A percentile compares a stretch with the other conserved stretches of the same genome.
These are phyloP conservation scores for Biston stratarius DNA, from an alignment of 2,888 invertebrate genomes.

Conservation along the genomic window DNA sequence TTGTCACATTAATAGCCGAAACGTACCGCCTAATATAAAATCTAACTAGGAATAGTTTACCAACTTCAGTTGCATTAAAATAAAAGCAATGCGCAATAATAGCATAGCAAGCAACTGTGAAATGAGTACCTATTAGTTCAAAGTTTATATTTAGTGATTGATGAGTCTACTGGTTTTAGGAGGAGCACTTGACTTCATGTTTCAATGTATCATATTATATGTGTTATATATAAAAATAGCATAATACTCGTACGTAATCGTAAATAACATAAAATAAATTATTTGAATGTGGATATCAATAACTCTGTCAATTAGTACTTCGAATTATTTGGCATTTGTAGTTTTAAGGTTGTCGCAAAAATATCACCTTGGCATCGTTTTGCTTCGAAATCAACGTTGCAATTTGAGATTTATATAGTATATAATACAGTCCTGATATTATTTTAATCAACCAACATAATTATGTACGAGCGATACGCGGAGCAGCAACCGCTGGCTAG, in stretches of 20 bases:
- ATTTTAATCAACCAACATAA: too few relatives aligned
- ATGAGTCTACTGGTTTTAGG: slow-evolving; percentile 5
- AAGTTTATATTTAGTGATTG: not conserved
- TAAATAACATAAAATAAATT: slow-evolving; percentile 40
- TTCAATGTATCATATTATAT: slow-evolving; percentile 8
- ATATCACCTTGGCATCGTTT: slow-evolving; percentile 1
- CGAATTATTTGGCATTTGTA: slow-evolving; percentile 52
- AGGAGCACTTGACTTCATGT: slow-evolving; percentile 14
- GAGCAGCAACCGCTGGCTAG: too few relatives aligned
- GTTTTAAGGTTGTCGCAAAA: slow-evolving; percentile 12
- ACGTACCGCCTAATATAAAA: slow-evolving; percentile 6
- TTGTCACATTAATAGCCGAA: not conserved
- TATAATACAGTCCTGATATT: not conserved
- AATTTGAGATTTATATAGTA: not conserved
- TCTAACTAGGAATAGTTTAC: not conserved
- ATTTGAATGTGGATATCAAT: slow-evolving; percentile 42
- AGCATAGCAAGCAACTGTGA: slow-evolving; percentile 3
- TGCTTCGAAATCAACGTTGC: not conserved
- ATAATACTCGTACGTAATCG: slow-evolving; percentile 47
- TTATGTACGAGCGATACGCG: too few relatives aligned
- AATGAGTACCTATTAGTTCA: not conserved
- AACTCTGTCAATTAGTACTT: slow-evolving; percentile 58
- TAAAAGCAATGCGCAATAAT: slow-evolving; percentile 5
- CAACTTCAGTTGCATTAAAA: not conserved
- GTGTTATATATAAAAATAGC: slow-evolving; percentile 21